Evolutionary conservation across 1,140 invertebrate species (phyloP), one percentile per base, ranked within the genome.

Genomic region (Elymnias hypermnestra): DNA sequence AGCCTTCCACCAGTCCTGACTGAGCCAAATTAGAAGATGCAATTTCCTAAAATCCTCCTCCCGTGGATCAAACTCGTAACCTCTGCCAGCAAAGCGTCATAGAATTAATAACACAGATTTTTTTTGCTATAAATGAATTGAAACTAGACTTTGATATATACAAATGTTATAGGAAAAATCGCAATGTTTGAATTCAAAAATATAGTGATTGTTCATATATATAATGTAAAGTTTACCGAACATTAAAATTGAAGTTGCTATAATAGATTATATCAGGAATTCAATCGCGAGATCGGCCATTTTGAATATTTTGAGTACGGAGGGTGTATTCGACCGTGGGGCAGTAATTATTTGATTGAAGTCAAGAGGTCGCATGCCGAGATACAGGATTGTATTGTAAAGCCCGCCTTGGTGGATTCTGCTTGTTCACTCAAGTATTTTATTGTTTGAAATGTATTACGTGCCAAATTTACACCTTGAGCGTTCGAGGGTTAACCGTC

Each of bases 311-410:
- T 66, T 41, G 46, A 69, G 63, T 53, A 42, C 57, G 47, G 57
- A 65, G 73, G 72, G 69, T 64, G 61, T 70, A 63, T 63, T 70
- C 63, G 75, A 74, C 74, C 67, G 66, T 74, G 54, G 72, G 73
- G 72, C 73, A 82, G 73, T 83, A 83, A 85, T 83, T 79, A 74
- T 72, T 83, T 85, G 78, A 85, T 85, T 83, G 78, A 62, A 85
- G 78, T 85, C 75, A 78, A 85, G 82, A 81, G 79, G 75, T 57
- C 52, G 69, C 82, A 72, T 66, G 70, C 72, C 73, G 77, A 75
- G 78, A 77, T 75, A 69, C 52, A 57, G 63, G 53, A 63, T 52
- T 57, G 63, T 64, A 75, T 83, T 76, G 71, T 84, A 53, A 38
- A 70, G 67, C 29, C 29, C 70, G 64, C 71, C 67, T 69, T 66